A percentile compares a stretch with the other conserved stretches of the same genome.
phyloP scores from a whole-genome alignment of 1,140 invertebrate genomes.

The Tribolium madens region DNA sequence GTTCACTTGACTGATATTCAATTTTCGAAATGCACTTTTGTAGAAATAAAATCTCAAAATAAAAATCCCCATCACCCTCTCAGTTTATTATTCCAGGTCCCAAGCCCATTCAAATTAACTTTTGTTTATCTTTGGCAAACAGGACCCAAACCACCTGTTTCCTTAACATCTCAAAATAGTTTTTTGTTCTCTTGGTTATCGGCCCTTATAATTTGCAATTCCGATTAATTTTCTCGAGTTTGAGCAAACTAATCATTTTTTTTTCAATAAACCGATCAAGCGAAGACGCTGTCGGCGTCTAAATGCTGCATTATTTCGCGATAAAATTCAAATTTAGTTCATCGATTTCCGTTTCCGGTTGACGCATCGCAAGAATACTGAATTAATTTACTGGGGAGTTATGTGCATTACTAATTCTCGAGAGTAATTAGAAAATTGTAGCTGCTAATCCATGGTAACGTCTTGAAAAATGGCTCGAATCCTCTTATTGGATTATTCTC shows the following conservation, averaged over 20 bases:
- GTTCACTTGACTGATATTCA: no score
- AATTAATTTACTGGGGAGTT: not conserved
- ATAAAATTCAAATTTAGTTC: not conserved
- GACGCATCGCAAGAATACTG: not conserved
- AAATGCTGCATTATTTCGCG: not conserved
- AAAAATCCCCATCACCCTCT: no score
- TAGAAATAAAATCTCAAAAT: no score
- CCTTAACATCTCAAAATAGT: not conserved
- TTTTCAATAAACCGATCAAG: not conserved
- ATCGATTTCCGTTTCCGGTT: not conserved
- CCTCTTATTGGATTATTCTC: no score
- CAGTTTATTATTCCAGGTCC: no score
- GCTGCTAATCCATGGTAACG: not conserved
- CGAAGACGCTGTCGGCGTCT: not conserved
- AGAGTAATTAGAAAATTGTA: not conserved
- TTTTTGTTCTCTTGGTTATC: not conserved
- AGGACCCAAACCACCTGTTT: not conserved
- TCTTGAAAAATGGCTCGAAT: not conserved
- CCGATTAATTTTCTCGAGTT: not conserved
- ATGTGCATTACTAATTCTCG: not conserved
- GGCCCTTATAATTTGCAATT: not conserved
- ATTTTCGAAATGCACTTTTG: no score
- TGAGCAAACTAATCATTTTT: not conserved
- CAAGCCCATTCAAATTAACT: not conserved
- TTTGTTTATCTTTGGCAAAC: not conserved